Evolutionary conservation across 2,888 invertebrate genomes (phyloP).

Genomic region (Germaria angustata): DNA sequence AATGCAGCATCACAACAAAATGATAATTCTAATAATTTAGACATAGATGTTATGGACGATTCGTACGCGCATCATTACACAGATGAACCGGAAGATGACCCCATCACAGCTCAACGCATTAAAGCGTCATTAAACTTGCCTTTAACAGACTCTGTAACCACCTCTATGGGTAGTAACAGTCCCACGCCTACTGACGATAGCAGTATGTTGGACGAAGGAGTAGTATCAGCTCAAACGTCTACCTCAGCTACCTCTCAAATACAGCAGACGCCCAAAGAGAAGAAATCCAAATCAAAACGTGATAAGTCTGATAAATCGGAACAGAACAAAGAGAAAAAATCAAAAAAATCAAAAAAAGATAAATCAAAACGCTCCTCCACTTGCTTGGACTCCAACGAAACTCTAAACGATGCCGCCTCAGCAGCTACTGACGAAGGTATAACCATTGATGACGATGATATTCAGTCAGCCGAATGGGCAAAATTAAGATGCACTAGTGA

Average conservation of each 20-base stretch:
- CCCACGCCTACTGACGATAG: slow-evolving; percentile 79
- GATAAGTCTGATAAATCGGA: slow-evolving; percentile 69
- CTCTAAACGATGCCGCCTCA: slow-evolving; percentile 69
- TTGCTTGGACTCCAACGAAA: slow-evolving; percentile 70
- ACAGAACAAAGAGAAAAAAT: slow-evolving; percentile 71
- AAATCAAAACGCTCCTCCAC: slow-evolving; percentile 72
- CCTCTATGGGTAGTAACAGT: slow-evolving; percentile 77
- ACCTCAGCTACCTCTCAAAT: slow-evolving; percentile 56
- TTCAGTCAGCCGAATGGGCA: slow-evolving; percentile 89
- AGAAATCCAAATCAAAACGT: slow-evolving; percentile 68
- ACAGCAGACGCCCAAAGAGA: slow-evolving; percentile 64
- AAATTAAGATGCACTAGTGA: slow-evolving; percentile 93
- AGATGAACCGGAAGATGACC: slow-evolving; percentile 66
- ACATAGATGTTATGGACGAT: slow-evolving; percentile 65
- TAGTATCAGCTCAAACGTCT: slow-evolving; percentile 67
- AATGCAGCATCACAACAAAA: slow-evolving; percentile 51
- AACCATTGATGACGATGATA: slow-evolving; percentile 85
- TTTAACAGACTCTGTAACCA: slow-evolving; percentile 74
- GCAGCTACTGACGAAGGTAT: slow-evolving; percentile 81
- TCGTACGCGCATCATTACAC: slow-evolving; percentile 58
- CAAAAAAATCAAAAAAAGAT: slow-evolving; percentile 74
- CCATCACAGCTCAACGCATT: slow-evolving; percentile 56
- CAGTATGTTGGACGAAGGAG: slow-evolving; percentile 75
- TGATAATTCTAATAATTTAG: slow-evolving; percentile 58
- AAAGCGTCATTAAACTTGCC: slow-evolving; percentile 75